phyloP scores from a whole-genome alignment of 2,888 invertebrate species.

The Philonicus albiceps region DNA sequence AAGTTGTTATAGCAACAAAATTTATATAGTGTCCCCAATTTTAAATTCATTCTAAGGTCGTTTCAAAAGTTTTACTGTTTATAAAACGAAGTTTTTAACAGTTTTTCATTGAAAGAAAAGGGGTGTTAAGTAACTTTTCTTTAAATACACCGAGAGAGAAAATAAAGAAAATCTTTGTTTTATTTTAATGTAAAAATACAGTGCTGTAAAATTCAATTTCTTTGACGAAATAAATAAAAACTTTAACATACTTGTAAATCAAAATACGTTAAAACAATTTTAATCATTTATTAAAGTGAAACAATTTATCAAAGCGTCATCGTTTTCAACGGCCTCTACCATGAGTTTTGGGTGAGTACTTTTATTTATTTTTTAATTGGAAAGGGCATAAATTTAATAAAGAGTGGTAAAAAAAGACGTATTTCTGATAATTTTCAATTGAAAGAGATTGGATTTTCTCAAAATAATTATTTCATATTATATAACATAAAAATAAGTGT shows the following conservation, averaged over 20 bases:
- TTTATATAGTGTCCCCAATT: background rate
- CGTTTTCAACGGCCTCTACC: background rate
- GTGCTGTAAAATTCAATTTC: background rate
- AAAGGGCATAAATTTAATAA: background rate
- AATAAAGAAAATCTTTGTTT: background rate
- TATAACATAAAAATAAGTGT: background rate
- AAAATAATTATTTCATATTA: background rate
- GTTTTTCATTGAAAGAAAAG: background rate
- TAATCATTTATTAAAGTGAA: background rate
- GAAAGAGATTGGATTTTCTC: background rate
- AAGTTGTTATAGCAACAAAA: background rate
- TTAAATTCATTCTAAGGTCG: background rate
- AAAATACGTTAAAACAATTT: background rate
- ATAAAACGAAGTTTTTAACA: background rate
- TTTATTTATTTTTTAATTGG: background rate
- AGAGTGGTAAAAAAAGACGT: background rate
- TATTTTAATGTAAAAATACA: background rate
- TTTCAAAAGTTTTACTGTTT: background rate
- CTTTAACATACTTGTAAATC: background rate
- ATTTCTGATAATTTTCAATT: background rate
- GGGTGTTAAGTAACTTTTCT: background rate
- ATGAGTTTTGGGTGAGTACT: constrained; percentile 34
- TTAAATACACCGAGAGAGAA: background rate
- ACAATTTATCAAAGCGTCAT: background rate
- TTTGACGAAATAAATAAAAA: background rate